Conservation (phyloP, 1,140 invertebrate genomes). For the Myzus persicae region DNA sequence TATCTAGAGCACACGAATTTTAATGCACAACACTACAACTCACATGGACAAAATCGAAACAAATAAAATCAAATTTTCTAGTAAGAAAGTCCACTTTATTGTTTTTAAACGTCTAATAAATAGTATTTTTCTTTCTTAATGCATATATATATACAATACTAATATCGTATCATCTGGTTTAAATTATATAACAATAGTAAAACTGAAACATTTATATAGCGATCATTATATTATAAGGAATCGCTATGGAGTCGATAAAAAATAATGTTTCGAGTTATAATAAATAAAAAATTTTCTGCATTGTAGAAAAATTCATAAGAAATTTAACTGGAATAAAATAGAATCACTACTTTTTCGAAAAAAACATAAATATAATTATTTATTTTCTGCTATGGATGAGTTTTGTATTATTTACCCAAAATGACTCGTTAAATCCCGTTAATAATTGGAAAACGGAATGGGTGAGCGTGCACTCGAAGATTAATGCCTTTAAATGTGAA, state of each 20-base stretch:
- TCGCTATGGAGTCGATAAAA: not conserved
- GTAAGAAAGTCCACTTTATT: not conserved
- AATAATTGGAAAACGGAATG: not conserved
- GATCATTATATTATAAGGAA: not conserved
- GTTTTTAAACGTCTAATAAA: not conserved
- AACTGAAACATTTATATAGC: not conserved
- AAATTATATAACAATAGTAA: not conserved
- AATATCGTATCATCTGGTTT: not conserved
- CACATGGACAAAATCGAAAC: not conserved
- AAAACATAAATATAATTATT: constrained; percentile 5
- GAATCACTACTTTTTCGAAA: not conserved
- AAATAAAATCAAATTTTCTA: not conserved
- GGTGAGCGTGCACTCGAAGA: not conserved
- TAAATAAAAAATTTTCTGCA: not conserved
- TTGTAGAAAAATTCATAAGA: not conserved
- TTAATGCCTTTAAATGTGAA: constrained; percentile 15
- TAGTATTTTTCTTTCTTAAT: not conserved
- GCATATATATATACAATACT: not conserved
- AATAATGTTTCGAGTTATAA: not conserved
- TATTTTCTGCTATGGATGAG: no score
- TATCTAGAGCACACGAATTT: not conserved
- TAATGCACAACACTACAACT: not conserved
- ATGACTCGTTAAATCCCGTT: not conserved
- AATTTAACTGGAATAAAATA: not conserved
- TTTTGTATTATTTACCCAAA: not conserved